Evolutionary conservation across 1,140 invertebrate species (phyloP).

Genomic region (Drosophila cardini): DNA sequence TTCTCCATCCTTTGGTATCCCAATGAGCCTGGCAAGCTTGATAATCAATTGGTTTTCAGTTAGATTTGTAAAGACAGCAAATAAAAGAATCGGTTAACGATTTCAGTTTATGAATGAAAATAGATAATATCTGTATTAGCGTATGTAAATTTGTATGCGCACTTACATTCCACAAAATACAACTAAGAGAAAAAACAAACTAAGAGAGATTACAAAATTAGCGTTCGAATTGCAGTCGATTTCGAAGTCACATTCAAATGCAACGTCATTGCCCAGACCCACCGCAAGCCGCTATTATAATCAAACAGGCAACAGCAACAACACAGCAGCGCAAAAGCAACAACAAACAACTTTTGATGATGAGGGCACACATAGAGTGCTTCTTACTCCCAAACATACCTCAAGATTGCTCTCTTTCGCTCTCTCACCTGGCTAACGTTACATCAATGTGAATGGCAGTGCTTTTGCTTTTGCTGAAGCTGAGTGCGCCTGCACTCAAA

Average conservation of each 20-base stretch:
- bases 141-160: neutral
- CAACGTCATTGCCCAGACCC: conserved; percentile 69
- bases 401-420: conserved; percentile 12
- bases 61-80: too few relatives aligned
- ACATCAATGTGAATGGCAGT: conserved; percentile 66
- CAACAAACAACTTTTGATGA: conserved; percentile 60
- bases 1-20: too few relatives aligned
- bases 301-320: conserved; percentile 60
- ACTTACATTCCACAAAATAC: neutral
- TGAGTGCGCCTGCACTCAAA: conserved; percentile 45
- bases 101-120: conserved; percentile 62
- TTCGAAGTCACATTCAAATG: conserved; percentile 65
- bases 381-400: neutral
- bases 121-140: neutral
- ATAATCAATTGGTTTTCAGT: too few relatives aligned
- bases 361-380: conserved; percentile 43
- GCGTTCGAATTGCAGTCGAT: conserved; percentile 59
- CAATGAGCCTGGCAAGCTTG: too few relatives aligned
- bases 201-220: conserved; percentile 63
- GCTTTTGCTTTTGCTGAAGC: conserved; percentile 34
- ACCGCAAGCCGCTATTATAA: conserved; percentile 75
- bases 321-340: conserved; percentile 34
- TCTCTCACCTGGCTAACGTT: conserved; percentile 69
- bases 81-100: neutral
- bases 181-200: conserved; percentile 36